Percentiles rank a stretch among this genome's conserved stretches.
phyloP scores from a whole-genome alignment of 1,140 invertebrate genomes.

The Cydia splendana region DNA sequence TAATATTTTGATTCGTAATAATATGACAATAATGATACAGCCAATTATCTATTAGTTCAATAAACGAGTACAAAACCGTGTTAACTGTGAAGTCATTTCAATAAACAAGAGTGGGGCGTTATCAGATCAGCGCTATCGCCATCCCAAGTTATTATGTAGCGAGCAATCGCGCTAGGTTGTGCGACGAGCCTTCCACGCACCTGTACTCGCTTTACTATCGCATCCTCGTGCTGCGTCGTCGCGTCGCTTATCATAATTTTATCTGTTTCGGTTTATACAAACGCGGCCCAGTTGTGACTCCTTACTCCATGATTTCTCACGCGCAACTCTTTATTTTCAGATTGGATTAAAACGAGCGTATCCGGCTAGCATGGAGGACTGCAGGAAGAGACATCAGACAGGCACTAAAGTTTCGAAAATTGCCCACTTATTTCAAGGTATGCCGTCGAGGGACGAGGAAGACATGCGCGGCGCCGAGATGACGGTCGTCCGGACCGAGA shows the following conservation, averaged over 20 bases:
- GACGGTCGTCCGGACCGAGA: conserved; percentile 91
- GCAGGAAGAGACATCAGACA: conserved; percentile 83
- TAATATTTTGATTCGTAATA: neutral
- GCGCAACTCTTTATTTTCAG: conserved; percentile 62
- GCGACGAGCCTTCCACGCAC: conserved; percentile 56
- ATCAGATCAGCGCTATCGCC: conserved; percentile 77
- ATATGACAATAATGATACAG: neutral
- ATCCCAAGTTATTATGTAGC: conserved; percentile 71
- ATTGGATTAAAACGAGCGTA: conserved; percentile 74
- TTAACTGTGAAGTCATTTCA: conserved; percentile 43
- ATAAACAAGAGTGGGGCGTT: conserved; percentile 61
- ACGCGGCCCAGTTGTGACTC: conserved; percentile 58
- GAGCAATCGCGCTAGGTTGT: conserved; percentile 61
- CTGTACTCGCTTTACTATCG: conserved; percentile 50
- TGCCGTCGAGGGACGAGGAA: conserved; percentile 76
- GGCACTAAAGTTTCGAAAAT: conserved; percentile 94
- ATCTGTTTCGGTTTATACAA: conserved; percentile 57
- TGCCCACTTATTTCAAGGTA: conserved; percentile 91
- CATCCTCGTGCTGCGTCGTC: conserved; percentile 36
- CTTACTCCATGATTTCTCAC: conserved; percentile 54
- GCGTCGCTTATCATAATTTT: conserved; percentile 60
- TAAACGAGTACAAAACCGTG: conserved; percentile 19
- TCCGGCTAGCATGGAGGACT: conserved; percentile 82
- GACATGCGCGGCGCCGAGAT: conserved; percentile 81
- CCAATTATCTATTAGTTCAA: neutral